Evolutionary conservation across 2,113 vertebrate genomes (phyloP), one percentile per base, ranked within the genome.

Genomic region (Melanocharis versteri): DNA sequence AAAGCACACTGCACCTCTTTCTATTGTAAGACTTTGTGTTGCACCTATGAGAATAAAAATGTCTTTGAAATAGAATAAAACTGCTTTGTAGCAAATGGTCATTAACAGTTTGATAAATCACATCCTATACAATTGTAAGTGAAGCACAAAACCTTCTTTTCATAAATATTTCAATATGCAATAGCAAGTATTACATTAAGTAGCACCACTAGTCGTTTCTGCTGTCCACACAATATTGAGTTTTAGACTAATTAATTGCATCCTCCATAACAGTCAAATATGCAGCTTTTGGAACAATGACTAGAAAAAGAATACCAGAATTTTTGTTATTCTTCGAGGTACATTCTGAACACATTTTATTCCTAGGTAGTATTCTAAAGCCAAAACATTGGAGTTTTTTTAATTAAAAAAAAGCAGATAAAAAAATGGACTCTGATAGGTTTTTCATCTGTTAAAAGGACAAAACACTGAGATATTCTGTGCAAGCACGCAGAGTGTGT

Each of bases 81-180:
- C 11, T 47, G 13, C 11, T 84, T 71, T 51, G 47, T 30, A 90
- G 31, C 64, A 83, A 90, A 30, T 16, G 20, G 40, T 71, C 60
- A 75, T 87, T 93, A 94, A 48, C 12, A 94, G 26, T 50, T 87
- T 50, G 45, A 50, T 80, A 90, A 82, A 93, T 72, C 48, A 75
- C 50, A 66, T 48, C 18, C 33, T 26, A 33, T 70, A 70, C 22
- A 89, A 44, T 35, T 56, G 24, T 11, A 35, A 19, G 47, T 7
- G 47, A 91, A 87, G 65, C 15, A 71, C 4, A 4, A 40, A 85
- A 68, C 27, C 40, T 53, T 53, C 7, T 76, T 56, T 83, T 89
- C 62, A 78, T 89, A 93, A 79, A 93, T 86, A 95, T 92, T 94
- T 91, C 33, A 89, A 48, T 31, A 77, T 28, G 42, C 18, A 90